phyloP scores from a whole-genome alignment of 1,140 invertebrate species.

The Hypsibius dujardini region DNA sequence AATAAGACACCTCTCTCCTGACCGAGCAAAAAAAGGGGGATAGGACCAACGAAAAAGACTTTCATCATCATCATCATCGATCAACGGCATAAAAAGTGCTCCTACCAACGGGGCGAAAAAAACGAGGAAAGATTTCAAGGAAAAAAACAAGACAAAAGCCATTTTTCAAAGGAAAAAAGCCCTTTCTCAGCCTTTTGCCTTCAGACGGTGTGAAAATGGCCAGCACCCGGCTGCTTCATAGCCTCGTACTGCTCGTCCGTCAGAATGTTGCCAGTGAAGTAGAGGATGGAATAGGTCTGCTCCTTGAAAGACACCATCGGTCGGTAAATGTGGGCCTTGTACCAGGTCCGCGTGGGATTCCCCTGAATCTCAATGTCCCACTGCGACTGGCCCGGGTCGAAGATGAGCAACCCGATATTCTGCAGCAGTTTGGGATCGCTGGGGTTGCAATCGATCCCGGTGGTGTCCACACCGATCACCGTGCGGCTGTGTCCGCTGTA shows the following conservation, averaged over 20 bases:
- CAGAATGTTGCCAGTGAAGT: constrained; percentile 7
- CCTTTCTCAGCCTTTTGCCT: no score
- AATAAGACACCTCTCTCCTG: no score
- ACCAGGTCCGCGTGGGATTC: not conserved
- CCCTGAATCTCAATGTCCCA: not conserved
- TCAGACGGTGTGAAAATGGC: no score
- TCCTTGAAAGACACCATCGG: constrained; percentile 1
- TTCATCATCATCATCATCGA: no score
- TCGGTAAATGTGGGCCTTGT: not conserved
- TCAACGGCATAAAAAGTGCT: no score
- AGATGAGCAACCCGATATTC: constrained; percentile 10
- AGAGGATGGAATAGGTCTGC: not conserved
- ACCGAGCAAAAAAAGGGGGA: no score
- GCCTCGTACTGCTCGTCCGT: not conserved
- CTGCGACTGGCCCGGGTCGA: not conserved
- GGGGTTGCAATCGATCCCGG: not conserved
- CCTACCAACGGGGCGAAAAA: no score
- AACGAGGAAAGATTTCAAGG: no score
- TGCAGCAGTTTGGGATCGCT: not conserved
- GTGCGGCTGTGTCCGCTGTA: not conserved
- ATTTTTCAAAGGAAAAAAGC: no score
- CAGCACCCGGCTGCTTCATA: not conserved
- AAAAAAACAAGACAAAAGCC: no score
- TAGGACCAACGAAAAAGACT: no score
- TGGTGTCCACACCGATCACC: not conserved